These are phyloP conservation scores for Allolobophora icterica DNA, from an alignment of 2,888 invertebrate species.

Conservation along the genomic window DNA sequence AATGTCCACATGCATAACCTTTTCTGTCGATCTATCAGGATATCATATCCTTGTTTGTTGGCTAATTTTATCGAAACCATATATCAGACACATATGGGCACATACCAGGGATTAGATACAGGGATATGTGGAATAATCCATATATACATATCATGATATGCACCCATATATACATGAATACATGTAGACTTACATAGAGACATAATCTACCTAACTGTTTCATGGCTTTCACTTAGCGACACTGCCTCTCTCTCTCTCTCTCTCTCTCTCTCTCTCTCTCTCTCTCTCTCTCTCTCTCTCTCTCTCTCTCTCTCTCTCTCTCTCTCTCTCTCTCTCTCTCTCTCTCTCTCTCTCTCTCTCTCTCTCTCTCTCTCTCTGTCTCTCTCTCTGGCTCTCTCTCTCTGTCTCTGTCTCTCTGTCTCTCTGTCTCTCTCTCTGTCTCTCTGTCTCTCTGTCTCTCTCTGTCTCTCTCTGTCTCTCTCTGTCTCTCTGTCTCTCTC, in stretches of 20 bases:
- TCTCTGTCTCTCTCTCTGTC: too few species aligned
- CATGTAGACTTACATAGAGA: not conserved
- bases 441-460: too few species aligned
- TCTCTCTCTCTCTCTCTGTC: too few species aligned
- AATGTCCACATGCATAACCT: too few species aligned
- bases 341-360: not conserved
- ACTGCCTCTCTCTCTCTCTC: not conserved
- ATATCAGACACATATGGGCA: not conserved
- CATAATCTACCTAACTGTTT: not conserved
- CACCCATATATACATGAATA: not conserved
- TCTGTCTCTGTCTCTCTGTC: not conserved
- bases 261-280: too few species aligned
- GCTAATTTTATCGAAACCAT: not conserved
- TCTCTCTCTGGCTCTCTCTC: not conserved
- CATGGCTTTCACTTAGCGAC: not conserved
- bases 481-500: too few species aligned
- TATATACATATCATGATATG: not conserved
- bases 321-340: not conserved
- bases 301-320: too few species aligned
- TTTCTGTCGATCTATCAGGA: not conserved
- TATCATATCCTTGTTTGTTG: not conserved
- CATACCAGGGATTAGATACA: not conserved
- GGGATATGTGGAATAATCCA: too few species aligned
- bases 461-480: not conserved
- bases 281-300: not conserved